Base-by-base conservation (phyloP, 2,113 vertebrate genomes). In the Zingel zingel region DNA sequence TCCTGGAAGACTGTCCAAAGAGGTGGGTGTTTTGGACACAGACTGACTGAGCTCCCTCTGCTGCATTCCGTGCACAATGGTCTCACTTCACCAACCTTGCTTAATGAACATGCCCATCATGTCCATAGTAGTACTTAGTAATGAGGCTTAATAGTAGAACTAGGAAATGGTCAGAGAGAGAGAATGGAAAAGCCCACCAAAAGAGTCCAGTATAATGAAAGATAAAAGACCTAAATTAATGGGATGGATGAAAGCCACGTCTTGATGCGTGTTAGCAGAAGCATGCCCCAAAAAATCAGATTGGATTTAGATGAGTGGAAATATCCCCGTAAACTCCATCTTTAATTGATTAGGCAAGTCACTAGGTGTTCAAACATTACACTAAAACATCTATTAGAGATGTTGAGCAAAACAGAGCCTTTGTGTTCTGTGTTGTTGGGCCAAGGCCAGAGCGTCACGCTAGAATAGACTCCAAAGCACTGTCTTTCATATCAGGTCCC, bases 281-380 rank as follows among this genome's bases (percentile, higher is more conserved):
- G 69, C 72, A 89, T 78, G 77, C 21, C 67, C 70, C 72, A 75
- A 91, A 91, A 92, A 92, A 89, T 69, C 10, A 25, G 51, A 69
- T 81, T 78, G 58, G 79, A 76, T 89, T 89, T 86, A 89, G 91
- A 88, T 79, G 76, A 90, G 79, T 75, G 66, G 76, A 86, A 92
- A 72, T 72, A 79, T 73, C 72, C 74, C 23, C 25, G 65, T 92
- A 85, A 92, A 91, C 76, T 50, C 81, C 81, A 84, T 85, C 80
- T 92, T 88, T 92, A 88, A 92, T 92, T 88, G 88, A 93, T 93
- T 85, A 73, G 72, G 21, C 69, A 88, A 84, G 88, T 88, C 61
- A 21, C 48, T 77, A 74, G 86, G 88, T 84, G 83, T 86, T 90
- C 62, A 57, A 75, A 91, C 86, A 81, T 47, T 75, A 66, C 66